Evolutionary conservation across 1,140 invertebrate species (phyloP), one percentile per base, ranked within the genome.

Genomic region (Prorops nasuta): DNA sequence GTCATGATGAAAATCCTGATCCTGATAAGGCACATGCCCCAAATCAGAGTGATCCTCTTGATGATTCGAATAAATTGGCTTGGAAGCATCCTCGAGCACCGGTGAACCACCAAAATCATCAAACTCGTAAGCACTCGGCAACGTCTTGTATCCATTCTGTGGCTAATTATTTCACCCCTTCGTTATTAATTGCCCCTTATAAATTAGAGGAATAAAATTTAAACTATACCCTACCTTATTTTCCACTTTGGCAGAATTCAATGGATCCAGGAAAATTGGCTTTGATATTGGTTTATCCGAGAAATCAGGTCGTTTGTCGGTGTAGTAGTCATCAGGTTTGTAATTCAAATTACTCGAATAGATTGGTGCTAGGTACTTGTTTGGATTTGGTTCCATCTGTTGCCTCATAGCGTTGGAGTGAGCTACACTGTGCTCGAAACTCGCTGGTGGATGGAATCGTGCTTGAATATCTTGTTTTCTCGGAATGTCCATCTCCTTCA

Each of bases 1-100:
- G 44, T 79, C 69, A 46, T 77, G 68, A 39, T 76, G 57, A 37
- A 72, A 56, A 51, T 81, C 73, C 51, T 77, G 66, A 44, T 74
- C 67, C 24, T 80, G 71, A 43, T 60, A 60, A 2, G 62, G 56
- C 1, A 51, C 39, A 36, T 49, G 51, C n/a, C n/a, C n/a, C n/a
- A n/a, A n/a, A n/a, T n/a, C n/a, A n/a, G n/a, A n/a, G n/a, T n/a
- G n/a, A n/a, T n/a, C n/a, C n/a, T 58, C 49, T n/a, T 19, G 19
- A 12, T 10, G 16, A 0, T 14, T 14, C 14, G 21, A 14, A 12
- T 42, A 42, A 10, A 15, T 28, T 10, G 24, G 24, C 24, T 28
- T 28, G 4, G 24, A 10, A 10, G 4, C 4, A 4, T 28, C 24
- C 4, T 6, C 10, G 24, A 4, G 4, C 24, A 10, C 10, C 24